Evolutionary conservation across 2,113 vertebrate genomes (phyloP).

Genomic region (Myotis lucifugus): DNA sequence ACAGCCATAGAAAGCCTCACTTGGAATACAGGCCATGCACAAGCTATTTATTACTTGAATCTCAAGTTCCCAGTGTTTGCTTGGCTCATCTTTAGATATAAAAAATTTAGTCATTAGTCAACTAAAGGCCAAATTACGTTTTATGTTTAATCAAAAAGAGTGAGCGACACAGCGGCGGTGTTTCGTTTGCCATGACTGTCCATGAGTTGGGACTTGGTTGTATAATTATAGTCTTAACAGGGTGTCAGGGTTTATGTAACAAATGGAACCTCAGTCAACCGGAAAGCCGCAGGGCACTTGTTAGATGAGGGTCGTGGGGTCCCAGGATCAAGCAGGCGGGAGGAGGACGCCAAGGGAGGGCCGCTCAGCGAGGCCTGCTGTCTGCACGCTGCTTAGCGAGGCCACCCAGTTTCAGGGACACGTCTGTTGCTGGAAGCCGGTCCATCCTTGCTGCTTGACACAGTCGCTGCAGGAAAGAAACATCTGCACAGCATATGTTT

Average conservation of each 20-base stretch:
- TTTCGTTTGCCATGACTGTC: background rate
- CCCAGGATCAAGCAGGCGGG: background rate
- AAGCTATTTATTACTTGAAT: background rate
- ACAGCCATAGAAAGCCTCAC: background rate
- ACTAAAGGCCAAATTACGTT: background rate
- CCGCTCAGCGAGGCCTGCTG: fast-evolving
- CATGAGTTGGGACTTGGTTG: slow-evolving; percentile 26
- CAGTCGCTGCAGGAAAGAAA: too few relatives aligned
- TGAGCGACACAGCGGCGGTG: background rate
- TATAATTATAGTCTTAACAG: slow-evolving; percentile 59
- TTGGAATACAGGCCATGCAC: background rate
- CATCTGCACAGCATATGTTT: too few relatives aligned
- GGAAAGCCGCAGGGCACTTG: background rate
- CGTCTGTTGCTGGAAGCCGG: background rate
- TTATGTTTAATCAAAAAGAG: slow-evolving; percentile 3
- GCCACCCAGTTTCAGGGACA: background rate
- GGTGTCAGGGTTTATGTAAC: slow-evolving; percentile 30
- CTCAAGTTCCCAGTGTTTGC: background rate
- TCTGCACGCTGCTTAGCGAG: background rate
- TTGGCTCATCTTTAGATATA: background rate
- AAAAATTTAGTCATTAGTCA: slow-evolving; percentile 36
- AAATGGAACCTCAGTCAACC: slow-evolving; percentile 10
- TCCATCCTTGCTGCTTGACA: too few relatives aligned
- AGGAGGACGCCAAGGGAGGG: background rate
- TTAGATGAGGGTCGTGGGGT: background rate